phyloP scores from a whole-genome alignment of 1,140 invertebrate species.

The Drosophila hydei region DNA sequence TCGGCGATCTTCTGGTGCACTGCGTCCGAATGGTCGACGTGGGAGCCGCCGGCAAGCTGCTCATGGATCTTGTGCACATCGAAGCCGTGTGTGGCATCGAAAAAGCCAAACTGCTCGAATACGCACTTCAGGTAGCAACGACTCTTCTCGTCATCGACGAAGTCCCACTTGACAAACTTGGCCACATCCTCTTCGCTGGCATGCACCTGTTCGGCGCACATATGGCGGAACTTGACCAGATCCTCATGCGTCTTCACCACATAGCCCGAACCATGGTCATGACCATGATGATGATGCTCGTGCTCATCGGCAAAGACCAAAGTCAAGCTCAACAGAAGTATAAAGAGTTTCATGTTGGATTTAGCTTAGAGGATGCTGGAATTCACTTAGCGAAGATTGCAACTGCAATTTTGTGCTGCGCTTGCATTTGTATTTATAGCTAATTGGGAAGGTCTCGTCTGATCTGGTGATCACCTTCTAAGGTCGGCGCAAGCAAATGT shows the following conservation, averaged over 20 bases:
- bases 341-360: constrained; percentile 46
- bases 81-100: constrained; percentile 70
- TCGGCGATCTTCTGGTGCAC: constrained; percentile 62
- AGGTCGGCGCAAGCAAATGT: constrained; percentile 15
- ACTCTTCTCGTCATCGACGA: constrained; percentile 69
- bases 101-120: constrained; percentile 76
- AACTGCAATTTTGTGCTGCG: constrained; percentile 43
- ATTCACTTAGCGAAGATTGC: neutral
- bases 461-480: constrained; percentile 29
- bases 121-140: constrained; percentile 76
- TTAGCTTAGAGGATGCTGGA: neutral
- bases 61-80: constrained; percentile 76
- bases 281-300: constrained; percentile 42
- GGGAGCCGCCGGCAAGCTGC: constrained; percentile 52
- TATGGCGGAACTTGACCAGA: constrained; percentile 51
- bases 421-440: constrained; percentile 57
- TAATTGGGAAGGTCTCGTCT: neutral
- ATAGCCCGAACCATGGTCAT: constrained; percentile 35
- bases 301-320: constrained; percentile 39
- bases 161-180: constrained; percentile 74
- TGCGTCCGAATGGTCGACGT: constrained; percentile 65
- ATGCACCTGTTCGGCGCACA: constrained; percentile 59
- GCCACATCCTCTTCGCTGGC: constrained; percentile 59
- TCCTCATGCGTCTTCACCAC: constrained; percentile 73
- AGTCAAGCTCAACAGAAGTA: constrained; percentile 44